A percentile compares a stretch with the other conserved stretches of the same genome.
These are phyloP conservation scores for Xestobium rufovillosum DNA, from an alignment of 2,888 invertebrate genomes.

Conservation along the genomic window DNA sequence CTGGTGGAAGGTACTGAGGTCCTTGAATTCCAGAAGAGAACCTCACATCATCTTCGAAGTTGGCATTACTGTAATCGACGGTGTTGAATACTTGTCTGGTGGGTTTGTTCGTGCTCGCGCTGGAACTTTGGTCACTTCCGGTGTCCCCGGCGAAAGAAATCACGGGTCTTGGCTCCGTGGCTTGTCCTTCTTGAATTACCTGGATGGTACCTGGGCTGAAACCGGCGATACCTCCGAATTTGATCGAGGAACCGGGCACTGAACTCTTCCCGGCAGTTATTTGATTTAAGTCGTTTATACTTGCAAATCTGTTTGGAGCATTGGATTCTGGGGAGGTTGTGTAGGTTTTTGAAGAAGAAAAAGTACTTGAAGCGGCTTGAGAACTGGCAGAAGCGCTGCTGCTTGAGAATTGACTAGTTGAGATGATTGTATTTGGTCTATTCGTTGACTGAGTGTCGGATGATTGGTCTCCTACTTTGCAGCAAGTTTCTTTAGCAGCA, in stretches of 20 bases:
- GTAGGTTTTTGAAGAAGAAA: no score
- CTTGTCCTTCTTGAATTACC: constrained; percentile 25
- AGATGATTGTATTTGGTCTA: constrained; percentile 8
- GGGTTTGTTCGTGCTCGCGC: constrained; percentile 32
- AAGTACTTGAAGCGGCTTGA: constrained; percentile 3
- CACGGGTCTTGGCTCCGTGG: constrained; percentile 26
- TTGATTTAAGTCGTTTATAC: constrained; percentile 17
- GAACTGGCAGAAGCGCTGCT: neutral
- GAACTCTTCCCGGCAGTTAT: constrained; percentile 34
- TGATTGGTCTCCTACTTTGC: no score
- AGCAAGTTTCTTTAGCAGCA: constrained; percentile 41
- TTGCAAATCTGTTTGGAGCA: no score
- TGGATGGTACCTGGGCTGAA: constrained; percentile 33
- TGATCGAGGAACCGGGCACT: constrained; percentile 28
- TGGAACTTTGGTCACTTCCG: constrained; percentile 25
- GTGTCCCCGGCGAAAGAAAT: constrained; percentile 33
- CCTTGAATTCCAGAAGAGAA: constrained; percentile 37
- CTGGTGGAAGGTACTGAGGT: constrained; percentile 40
- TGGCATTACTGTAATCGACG: constrained; percentile 35
- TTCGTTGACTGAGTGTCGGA: constrained; percentile 18
- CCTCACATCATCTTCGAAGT: constrained; percentile 34
- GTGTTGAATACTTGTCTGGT: constrained; percentile 35
- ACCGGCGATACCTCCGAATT: constrained; percentile 27
- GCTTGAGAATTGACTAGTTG: no score
- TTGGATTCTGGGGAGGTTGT: neutral